Base-by-base conservation (phyloP, 2,888 invertebrate species). In the Aethes cnicana region DNA sequence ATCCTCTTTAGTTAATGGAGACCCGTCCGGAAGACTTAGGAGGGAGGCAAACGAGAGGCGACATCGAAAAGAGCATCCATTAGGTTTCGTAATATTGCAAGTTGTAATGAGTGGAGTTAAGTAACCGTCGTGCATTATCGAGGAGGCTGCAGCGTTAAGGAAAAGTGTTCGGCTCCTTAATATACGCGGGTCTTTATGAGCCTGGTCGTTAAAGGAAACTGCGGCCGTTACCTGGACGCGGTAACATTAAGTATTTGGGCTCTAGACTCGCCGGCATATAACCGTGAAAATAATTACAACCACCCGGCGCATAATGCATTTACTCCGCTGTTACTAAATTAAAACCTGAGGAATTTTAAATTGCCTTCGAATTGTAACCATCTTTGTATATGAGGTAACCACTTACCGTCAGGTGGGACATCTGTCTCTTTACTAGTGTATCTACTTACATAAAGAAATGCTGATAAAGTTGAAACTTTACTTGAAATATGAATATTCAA, bases 1-100 rank as follows among this genome's bases (percentile, higher is more conserved):
- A 82, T 80, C 80, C 85, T 86, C 84, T 84, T 83, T 81, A 76
- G 67, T 81, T 85, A 88, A 87, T 87, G 85, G 86, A 80, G 66
- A 75, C 69, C 67, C 74, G 75, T 72, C 81, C 76, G 64, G 78
- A 80, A 79, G 77, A 77, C 76, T 81, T 76, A 74, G 74, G 69
- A 77, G 74, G 74, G 69, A 66, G 69, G 75, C 74, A 77, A 81
- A 84, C 78, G 83, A 75, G 68, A 69, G 66, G 68, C 69, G 62
- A 77, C 72, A 73, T 76, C 77, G 73, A 76, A 77, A 70, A 68
- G 70, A 72, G 69, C 59, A 67, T 58, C 53, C 46, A 43, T 35
- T 50, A 58, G 32, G 41, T 30, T 32, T 21, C 35, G 44, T 46
- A 33, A 52, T 39, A 52, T 46, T 39, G 39, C 39, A 52, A 33